Evolutionary conservation across 64 coral and sea anemone genomes (phyloP), one percentile per base, ranked within the genome.

Genomic region (Stylophora pistillata): DNA sequence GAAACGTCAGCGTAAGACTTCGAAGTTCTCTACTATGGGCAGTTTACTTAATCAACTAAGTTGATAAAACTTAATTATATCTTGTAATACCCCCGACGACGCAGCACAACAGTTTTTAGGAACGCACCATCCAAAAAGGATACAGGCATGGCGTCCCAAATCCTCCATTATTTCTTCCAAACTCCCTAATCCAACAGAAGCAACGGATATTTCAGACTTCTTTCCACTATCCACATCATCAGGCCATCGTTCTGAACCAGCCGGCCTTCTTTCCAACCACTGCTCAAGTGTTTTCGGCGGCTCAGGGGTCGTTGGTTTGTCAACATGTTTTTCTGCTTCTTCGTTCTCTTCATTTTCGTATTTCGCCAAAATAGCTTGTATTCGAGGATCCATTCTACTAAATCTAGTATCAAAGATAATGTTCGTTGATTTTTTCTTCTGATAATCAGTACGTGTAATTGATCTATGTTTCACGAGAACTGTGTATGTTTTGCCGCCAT

Each of bases 121-220:
- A 47, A 47, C 7, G 37, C 7, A 47, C 7, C 37, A 3, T 7
- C 37, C 82, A 20, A 20, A 86, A 78, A 74, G 95, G 95, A 97
- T 97, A 97, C 95, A 91, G 15, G 95, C 91, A 90, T 93, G 90
- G 21, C 26, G 11, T 72, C 72, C 79, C 0, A 97, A 58, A 58
- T 97, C 95, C 0, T 85, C 70, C 71, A 79, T 90, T 13, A 97
- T 97, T 87, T 97, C 91, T 71, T 97, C 87, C 47, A 97, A 89
- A 90, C 91, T 88, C 77, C 95, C 95, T 18, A 97, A 76, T 83
- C 95, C 95, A 18, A 87, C 91, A 18, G 91, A 86, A 55, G 92
- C 70, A 13, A 90, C 59, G 53, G 91, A 76, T 28, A 97, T 30
- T 33, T 74, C 85, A 27, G 90, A 76, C 25, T 97, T 60, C 74